A percentile compares a stretch with the other conserved stretches of the same genome.
Conservation (phyloP, 2,888 invertebrate genomes). For the Calliphora vomitoria region DNA sequence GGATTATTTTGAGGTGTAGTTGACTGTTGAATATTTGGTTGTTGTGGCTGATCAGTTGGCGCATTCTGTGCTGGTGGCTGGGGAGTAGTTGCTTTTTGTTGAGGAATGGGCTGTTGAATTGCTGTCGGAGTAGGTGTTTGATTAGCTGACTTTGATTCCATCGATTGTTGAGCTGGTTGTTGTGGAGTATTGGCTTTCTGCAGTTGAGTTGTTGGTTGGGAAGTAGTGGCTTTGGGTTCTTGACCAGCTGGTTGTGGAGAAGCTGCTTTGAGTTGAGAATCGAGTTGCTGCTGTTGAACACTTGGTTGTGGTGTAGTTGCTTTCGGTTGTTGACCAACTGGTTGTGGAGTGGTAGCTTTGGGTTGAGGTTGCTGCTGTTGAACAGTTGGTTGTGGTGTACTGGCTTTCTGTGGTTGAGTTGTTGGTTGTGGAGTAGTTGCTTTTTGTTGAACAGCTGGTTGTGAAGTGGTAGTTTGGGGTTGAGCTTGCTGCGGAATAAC, state of each 20-base stretch:
- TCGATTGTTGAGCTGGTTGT: background rate
- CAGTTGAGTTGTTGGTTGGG: background rate
- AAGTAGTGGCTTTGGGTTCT: background rate
- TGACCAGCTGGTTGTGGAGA: background rate
- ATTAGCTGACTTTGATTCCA: background rate
- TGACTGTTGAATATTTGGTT: conserved; percentile 24
- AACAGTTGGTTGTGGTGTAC: background rate
- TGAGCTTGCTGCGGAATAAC: background rate
- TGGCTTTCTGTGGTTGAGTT: background rate
- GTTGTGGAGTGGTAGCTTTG: background rate
- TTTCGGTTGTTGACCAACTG: background rate
- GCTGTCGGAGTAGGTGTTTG: background rate
- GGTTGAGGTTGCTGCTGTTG: background rate
- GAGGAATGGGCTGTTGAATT: background rate
- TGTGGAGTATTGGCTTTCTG: conserved; percentile 28
- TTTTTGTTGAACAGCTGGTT: conserved; percentile 3
- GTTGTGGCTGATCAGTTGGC: conserved; percentile 15
- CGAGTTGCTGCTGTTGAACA: background rate
- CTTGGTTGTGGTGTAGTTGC: background rate
- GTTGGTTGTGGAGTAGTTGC: background rate
- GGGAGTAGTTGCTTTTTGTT: conserved; percentile 12
- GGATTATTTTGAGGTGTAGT: conserved; percentile 38
- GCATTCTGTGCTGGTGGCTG: conserved; percentile 3
- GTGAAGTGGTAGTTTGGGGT: background rate
- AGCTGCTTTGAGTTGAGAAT: too few species aligned